Evolutionary conservation across 2,113 vertebrate species (phyloP).

Genomic region (Calonectris borealis): DNA sequence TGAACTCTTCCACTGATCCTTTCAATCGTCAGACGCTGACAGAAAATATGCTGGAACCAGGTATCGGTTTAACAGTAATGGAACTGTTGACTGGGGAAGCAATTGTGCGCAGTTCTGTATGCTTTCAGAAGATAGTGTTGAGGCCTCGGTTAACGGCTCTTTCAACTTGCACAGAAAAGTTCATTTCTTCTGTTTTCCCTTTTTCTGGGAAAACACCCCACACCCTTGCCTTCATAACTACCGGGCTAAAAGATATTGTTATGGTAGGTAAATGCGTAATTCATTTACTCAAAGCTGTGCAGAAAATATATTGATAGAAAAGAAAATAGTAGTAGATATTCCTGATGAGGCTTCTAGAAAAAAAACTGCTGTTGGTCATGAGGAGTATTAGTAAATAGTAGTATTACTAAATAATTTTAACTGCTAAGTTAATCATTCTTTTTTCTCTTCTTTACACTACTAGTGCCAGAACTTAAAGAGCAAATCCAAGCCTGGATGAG

Average conservation of each 20-base stretch:
- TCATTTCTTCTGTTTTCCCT: not conserved
- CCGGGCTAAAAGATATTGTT: not conserved
- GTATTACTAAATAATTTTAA: not conserved
- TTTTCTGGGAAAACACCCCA: not conserved
- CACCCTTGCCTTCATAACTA: not conserved
- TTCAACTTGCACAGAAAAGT: not conserved
- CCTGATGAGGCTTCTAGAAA: not conserved
- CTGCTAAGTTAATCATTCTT: not conserved
- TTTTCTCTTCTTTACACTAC: not conserved
- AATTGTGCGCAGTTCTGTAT: fast-evolving
- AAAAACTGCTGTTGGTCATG: fast-evolving
- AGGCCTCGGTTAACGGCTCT: not conserved
- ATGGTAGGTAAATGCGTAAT: not conserved
- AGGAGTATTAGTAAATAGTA: not conserved
- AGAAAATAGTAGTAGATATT: not conserved
- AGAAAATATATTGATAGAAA: not conserved
- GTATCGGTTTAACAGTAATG: constrained; percentile 48
- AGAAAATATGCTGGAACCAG: constrained; percentile 96
- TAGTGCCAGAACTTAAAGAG: constrained; percentile 96
- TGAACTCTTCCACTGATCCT: constrained; percentile 97
- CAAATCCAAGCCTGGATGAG: constrained; percentile 97
- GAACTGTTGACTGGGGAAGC: not conserved
- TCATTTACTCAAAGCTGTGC: not conserved
- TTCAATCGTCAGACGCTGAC: constrained; percentile 97
- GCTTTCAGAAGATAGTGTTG: fast-evolving